Evolutionary conservation across 2,113 vertebrate species (phyloP), one percentile per base, ranked within the genome.

Genomic region (Anser brachyrhynchus): DNA sequence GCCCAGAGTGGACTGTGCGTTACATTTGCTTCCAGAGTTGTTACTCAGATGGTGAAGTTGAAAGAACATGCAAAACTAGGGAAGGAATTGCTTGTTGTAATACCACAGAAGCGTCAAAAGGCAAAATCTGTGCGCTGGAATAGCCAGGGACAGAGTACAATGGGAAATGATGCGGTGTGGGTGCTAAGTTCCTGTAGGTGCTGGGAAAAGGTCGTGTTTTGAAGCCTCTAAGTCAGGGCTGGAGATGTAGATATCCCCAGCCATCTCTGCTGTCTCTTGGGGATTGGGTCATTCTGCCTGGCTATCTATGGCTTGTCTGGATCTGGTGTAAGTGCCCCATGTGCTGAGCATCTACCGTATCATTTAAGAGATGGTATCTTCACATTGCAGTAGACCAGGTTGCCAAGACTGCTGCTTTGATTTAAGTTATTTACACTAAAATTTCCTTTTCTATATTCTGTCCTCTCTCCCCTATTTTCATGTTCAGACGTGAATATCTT

Each of bases 401-500:
- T 66, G 26, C 51, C 65, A 74, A 31, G 25, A 74, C 35, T 29
- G 28, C 33, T 90, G 19, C 64, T 76, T 90, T n/a, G 29, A 46
- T 10, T 69, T 25, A 76, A 67, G 66, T 66, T 31, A 71, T 2
- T 55, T 5, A 75, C 25, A 28, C 39, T 64, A 31, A 46, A 49
- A 49, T 76, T 43, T 79, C 12, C 10, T 31, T 54, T 61, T 77
- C 62, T 52, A 6, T 55, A 21, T 79, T 79, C 75, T 29, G 5
- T 43, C 52, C 54, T 64, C 6, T 13, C 23, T 58, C 31, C 86
- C n/a, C 46, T 46, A 46, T 15, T 79, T 79, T 29, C 52, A 71
- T n/a, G 28, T 55, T 67, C 33, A 62, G 46, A 15, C 8, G 18
- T 4, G 1, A 0, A 1, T 23, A 28, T 15, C 49, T 59, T 69